Percentiles rank a stretch among this genome's conserved stretches.
These are phyloP conservation scores for Cheumatopsyche charites DNA, from an alignment of 1,140 invertebrate species.

Conservation along the genomic window DNA sequence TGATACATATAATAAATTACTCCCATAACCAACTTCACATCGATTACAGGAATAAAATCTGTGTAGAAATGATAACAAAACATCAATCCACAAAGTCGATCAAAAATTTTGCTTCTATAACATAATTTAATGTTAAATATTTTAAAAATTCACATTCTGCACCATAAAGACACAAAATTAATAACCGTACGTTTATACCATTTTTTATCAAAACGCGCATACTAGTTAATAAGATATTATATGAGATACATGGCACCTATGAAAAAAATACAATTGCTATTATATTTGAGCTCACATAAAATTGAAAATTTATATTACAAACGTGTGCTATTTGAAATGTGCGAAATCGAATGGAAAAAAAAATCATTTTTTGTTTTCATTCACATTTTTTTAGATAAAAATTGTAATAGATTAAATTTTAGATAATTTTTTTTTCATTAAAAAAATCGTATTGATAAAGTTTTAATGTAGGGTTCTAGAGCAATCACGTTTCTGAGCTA, in stretches of 20 bases:
- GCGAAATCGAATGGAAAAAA: too few relatives aligned
- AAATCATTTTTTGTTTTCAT: too few relatives aligned
- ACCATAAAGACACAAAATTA: constrained; percentile 26
- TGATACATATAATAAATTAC: constrained; percentile 1
- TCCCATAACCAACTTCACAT: not conserved
- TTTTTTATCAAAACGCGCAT: not conserved
- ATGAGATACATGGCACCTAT: not conserved
- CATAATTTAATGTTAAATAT: constrained; percentile 8
- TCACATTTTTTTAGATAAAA: too few relatives aligned
- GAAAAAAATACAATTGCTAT: not conserved
- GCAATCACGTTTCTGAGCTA: too few relatives aligned
- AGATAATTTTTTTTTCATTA: too few relatives aligned
- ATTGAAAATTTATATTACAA: too few relatives aligned
- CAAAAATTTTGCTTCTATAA: not conserved
- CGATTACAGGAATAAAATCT: not conserved
- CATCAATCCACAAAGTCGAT: not conserved
- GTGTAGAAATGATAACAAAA: constrained; percentile 8
- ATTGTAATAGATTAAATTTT: too few relatives aligned
- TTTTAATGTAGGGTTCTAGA: too few relatives aligned
- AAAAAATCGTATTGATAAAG: too few relatives aligned
- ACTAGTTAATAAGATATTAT: not conserved
- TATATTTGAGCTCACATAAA: not conserved
- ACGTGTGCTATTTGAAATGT: too few relatives aligned
- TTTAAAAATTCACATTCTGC: constrained; percentile 26
- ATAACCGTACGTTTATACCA: not conserved